Evolutionary conservation across 2,797 vertebrate species (phyloP).

Genomic region (Clarias fuscus): DNA sequence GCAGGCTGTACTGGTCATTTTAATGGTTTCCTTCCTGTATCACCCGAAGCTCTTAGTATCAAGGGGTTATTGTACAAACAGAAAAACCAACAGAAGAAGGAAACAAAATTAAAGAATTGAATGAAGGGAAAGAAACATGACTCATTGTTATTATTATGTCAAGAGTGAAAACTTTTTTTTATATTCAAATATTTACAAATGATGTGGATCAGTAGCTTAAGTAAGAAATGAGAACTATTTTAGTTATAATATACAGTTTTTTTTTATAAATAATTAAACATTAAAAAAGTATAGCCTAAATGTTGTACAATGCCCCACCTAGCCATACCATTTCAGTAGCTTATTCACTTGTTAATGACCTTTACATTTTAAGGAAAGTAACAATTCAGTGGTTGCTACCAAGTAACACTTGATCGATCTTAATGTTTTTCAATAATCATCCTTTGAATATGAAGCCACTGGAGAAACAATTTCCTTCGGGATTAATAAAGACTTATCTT

Average conservation of each 20-base stretch:
- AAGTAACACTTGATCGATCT: neutral
- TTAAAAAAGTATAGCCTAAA: neutral
- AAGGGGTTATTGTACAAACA: neutral
- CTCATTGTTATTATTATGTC: neutral
- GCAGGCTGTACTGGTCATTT: neutral
- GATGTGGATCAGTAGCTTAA: neutral
- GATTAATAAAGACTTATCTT: too few relatives aligned
- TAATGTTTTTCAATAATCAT: neutral
- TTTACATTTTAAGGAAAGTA: neutral
- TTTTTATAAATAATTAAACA: neutral
- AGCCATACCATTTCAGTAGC: neutral
- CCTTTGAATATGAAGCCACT: too few relatives aligned
- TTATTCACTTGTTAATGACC: neutral
- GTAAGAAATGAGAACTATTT: neutral
- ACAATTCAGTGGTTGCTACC: neutral
- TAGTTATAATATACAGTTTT: neutral
- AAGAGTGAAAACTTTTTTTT: neutral
- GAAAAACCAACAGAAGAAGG: neutral
- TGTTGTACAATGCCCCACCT: neutral
- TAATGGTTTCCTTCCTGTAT: neutral
- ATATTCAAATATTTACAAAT: neutral
- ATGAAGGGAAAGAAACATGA: neutral
- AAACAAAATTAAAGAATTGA: neutral
- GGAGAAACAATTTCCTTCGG: too few relatives aligned
- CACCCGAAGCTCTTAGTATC: too few relatives aligned